Percentiles rank a stretch among this genome's conserved stretches.
These are phyloP conservation scores for Lates calcarifer DNA, from an alignment of 2,113 vertebrate species.

Conservation along the genomic window DNA sequence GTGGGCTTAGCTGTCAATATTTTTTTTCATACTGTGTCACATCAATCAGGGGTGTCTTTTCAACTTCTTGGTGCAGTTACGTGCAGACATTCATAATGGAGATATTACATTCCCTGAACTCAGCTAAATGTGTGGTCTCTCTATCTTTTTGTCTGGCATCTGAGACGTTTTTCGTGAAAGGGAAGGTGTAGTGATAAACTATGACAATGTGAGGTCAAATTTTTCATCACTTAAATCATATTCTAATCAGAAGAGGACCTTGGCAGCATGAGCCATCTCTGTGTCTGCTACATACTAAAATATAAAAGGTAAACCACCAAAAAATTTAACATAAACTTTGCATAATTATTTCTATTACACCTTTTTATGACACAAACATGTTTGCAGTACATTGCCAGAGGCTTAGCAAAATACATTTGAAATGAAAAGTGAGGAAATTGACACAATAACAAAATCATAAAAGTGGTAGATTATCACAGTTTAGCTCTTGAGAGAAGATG, in stretches of 20 bases:
- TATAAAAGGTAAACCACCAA: constrained; percentile 3
- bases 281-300: background rate
- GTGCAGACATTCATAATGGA: constrained; percentile 68
- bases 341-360: background rate
- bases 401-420: background rate
- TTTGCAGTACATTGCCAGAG: background rate
- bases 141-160: constrained; percentile 33
- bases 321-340: constrained; percentile 2
- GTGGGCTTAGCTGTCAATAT: constrained; percentile 73
- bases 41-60: constrained; percentile 82
- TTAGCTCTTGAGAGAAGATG: constrained; percentile 7
- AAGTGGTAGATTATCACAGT: background rate
- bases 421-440: background rate
- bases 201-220: constrained; percentile 64
- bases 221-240: constrained; percentile 61
- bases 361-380: background rate
- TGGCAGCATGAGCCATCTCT: constrained; percentile 46
- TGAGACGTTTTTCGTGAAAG: constrained; percentile 57
- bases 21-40: constrained; percentile 76
- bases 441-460: constrained; percentile 5
- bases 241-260: constrained; percentile 69
- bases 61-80: constrained; percentile 66
- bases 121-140: constrained; percentile 72
- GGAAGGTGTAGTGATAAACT: constrained; percentile 62
- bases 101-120: constrained; percentile 73